Evolutionary conservation across 2,888 invertebrate species (phyloP).

Genomic region (Malacosoma neustria): DNA sequence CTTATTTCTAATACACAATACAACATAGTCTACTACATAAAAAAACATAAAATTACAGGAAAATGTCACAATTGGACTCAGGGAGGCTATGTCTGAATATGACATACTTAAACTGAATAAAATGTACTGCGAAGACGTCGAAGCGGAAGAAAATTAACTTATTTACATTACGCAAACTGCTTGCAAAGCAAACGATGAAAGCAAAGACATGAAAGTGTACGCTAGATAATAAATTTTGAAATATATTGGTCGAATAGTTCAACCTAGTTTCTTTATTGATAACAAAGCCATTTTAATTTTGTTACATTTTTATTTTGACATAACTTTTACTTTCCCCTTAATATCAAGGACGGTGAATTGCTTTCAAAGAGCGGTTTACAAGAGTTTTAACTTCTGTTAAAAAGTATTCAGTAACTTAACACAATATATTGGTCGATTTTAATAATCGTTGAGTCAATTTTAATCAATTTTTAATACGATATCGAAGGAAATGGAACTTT

Average conservation of each 20-base stretch:
- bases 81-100: conserved; percentile 49
- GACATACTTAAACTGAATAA: conserved; percentile 51
- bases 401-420: no score
- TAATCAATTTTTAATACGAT: no score
- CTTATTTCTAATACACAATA: no score
- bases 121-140: conserved; percentile 52
- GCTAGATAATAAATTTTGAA: neutral
- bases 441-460: no score
- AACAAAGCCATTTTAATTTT: neutral
- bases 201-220: neutral
- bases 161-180: neutral
- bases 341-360: neutral
- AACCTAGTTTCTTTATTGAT: neutral
- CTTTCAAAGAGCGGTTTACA: no score
- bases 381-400: no score
- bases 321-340: neutral
- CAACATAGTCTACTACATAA: no score
- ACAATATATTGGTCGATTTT: no score
- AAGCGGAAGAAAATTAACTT: conserved; percentile 12
- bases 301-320: neutral
- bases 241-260: neutral
- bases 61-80: conserved; percentile 47
- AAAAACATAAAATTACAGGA: no score
- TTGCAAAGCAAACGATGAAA: neutral
- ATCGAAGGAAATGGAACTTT: no score